Conservation (phyloP, 2,888 invertebrate genomes). For the Acanthosepion lycidas region DNA sequence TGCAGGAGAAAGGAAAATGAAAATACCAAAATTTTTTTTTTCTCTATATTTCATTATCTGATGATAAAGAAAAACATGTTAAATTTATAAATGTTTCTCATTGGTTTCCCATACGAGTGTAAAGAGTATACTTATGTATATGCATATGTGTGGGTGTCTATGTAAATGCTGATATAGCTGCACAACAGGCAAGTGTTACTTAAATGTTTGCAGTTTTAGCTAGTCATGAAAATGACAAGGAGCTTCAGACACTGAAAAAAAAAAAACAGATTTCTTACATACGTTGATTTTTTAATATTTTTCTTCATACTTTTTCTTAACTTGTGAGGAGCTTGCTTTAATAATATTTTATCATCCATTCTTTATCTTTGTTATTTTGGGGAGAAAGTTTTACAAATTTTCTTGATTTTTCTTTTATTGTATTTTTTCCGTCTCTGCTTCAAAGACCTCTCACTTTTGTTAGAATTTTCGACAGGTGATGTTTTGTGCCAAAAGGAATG, state of each 20-base stretch:
- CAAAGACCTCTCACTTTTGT: background rate
- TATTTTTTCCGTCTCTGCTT: background rate
- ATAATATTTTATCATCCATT: background rate
- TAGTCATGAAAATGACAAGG: background rate
- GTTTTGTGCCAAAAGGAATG: background rate
- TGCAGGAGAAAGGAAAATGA: too few species aligned
- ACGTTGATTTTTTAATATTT: background rate
- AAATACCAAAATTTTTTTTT: too few species aligned
- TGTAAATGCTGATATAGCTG: too few species aligned
- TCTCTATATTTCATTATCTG: too few species aligned
- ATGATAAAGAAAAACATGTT: too few species aligned
- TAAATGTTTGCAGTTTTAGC: background rate
- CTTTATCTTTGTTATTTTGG: background rate
- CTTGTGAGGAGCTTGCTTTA: background rate
- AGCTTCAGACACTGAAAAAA: background rate
- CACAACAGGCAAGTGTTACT: background rate
- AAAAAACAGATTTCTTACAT: background rate
- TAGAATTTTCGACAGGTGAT: slow-evolving; percentile 9
- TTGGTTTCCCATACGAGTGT: too few species aligned
- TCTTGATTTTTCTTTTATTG: background rate
- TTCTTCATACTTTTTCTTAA: background rate
- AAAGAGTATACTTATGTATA: too few species aligned
- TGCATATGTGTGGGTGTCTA: too few species aligned
- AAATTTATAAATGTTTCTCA: too few species aligned
- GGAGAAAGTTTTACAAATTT: slow-evolving; percentile 6